A percentile compares a stretch with the other conserved stretches of the same genome.
Conservation (phyloP, 2,888 invertebrate genomes). For the Amphipyra tragopoginis region DNA sequence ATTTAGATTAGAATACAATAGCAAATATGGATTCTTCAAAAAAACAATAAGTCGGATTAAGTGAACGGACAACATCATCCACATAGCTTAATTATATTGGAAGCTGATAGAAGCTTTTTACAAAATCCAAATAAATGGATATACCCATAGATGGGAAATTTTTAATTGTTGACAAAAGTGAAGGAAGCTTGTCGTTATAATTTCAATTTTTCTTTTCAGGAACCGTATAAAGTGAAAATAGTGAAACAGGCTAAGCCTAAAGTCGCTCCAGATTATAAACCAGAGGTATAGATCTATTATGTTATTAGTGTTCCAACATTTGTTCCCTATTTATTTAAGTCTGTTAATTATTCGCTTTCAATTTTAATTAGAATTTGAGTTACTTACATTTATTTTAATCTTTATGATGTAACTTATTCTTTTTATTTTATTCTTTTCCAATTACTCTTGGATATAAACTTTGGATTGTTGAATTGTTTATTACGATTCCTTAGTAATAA, state of each 20-base stretch:
- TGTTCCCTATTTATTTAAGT: too few relatives aligned
- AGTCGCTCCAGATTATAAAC: slow-evolving; percentile 81
- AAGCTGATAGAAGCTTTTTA: not conserved
- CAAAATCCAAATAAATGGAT: not conserved
- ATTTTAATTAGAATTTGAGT: too few relatives aligned
- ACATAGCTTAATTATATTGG: not conserved
- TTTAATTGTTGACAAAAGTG: not conserved
- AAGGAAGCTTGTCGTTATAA: not conserved
- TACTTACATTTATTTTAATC: too few relatives aligned
- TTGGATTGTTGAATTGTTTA: too few relatives aligned
- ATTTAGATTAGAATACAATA: slow-evolving; percentile 1
- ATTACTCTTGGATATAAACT: too few relatives aligned
- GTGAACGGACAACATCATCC: not conserved
- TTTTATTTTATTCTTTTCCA: too few relatives aligned
- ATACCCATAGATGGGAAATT: too few relatives aligned
- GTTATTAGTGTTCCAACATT: too few relatives aligned
- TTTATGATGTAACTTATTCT: too few relatives aligned
- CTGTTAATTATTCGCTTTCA: too few relatives aligned
- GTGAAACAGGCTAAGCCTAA: slow-evolving; percentile 88
- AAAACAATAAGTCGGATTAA: not conserved
- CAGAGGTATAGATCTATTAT: slow-evolving; percentile 69
- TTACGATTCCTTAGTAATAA: too few relatives aligned
- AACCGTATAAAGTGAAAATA: slow-evolving; percentile 88
- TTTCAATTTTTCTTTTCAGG: slow-evolving; percentile 68
- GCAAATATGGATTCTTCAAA: too few relatives aligned